These are phyloP conservation scores for Limenitis camilla DNA, from an alignment of 2,888 invertebrate genomes.

Conservation along the genomic window DNA sequence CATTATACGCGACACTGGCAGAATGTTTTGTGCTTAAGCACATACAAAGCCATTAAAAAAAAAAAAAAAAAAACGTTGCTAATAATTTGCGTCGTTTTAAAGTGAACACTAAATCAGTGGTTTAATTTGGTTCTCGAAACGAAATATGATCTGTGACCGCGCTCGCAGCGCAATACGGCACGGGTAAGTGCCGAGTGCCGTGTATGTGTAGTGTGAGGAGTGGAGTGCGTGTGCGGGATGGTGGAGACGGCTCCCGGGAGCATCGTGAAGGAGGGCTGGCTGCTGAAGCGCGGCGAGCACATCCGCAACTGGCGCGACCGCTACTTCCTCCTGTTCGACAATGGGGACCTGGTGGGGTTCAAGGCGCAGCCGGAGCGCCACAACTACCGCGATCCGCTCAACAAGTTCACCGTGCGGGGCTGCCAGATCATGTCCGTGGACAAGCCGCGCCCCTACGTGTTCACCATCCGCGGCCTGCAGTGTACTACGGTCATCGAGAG, in stretches of 20 bases:
- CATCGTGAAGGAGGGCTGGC: slow-evolving; percentile 95
- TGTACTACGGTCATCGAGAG: slow-evolving; percentile 99
- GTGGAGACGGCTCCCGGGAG: slow-evolving; percentile 72
- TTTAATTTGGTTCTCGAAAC: slow-evolving; percentile 22
- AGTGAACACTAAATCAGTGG: slow-evolving; percentile 28
- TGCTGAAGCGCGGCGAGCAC: slow-evolving; percentile 97
- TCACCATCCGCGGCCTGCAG: slow-evolving; percentile 96
- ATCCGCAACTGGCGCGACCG: slow-evolving; percentile 98
- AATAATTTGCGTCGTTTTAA: slow-evolving; percentile 51
- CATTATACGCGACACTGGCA: too few relatives aligned
- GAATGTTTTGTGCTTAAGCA: too few relatives aligned
- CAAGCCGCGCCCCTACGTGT: slow-evolving; percentile 95
- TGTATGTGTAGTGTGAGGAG: slow-evolving; percentile 22
- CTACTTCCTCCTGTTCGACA: slow-evolving; percentile 95
- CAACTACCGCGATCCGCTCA: slow-evolving; percentile 89
- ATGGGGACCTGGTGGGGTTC: slow-evolving; percentile 96
- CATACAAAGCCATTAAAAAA: too few relatives aligned
- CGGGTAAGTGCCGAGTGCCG: slow-evolving; percentile 45
- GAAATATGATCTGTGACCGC: slow-evolving; percentile 49
- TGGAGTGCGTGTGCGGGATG: slow-evolving; percentile 45
- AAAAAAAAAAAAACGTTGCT: too few relatives aligned
- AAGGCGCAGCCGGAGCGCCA: slow-evolving; percentile 90
- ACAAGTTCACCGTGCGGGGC: slow-evolving; percentile 98
- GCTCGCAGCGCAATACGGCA: slow-evolving; percentile 39
- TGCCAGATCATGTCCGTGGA: slow-evolving; percentile 95